phyloP scores from a whole-genome alignment of 1,140 invertebrate genomes.

The Linepithema humile region DNA sequence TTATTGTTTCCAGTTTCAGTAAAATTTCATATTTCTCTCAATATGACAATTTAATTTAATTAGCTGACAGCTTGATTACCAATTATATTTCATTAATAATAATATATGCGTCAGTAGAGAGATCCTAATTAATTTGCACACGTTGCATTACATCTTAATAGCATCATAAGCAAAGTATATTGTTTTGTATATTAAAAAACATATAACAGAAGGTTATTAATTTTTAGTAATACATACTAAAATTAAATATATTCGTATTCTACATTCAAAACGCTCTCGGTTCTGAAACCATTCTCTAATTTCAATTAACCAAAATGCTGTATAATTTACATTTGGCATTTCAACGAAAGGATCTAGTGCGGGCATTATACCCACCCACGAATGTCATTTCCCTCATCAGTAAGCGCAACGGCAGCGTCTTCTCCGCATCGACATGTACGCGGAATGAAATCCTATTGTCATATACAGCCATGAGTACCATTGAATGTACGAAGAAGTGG shows the following conservation, averaged over 20 bases:
- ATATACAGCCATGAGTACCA: constrained; percentile 20
- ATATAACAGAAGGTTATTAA: not conserved
- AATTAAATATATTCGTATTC: not conserved
- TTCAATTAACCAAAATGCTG: not conserved
- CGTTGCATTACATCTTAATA: not conserved
- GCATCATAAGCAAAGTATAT: not conserved
- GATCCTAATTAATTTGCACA: not conserved
- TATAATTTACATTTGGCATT: not conserved
- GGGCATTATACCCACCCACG: not conserved
- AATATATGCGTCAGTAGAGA: not conserved
- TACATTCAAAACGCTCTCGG: not conserved
- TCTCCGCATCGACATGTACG: constrained; percentile 19
- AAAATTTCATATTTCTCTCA: not conserved
- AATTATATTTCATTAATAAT: not conserved
- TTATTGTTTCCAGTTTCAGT: not conserved
- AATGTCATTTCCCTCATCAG: constrained; percentile 46
- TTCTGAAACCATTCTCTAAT: not conserved
- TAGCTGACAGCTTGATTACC: not conserved
- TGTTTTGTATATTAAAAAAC: not conserved
- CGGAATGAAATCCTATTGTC: constrained; percentile 52
- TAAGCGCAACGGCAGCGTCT: constrained; percentile 43
- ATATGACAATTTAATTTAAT: not conserved
- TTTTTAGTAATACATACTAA: not conserved
- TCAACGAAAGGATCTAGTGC: not conserved
- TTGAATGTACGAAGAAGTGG: constrained; percentile 36